Conservation (phyloP, 2,888 invertebrate species). For the Junonia oenone region DNA sequence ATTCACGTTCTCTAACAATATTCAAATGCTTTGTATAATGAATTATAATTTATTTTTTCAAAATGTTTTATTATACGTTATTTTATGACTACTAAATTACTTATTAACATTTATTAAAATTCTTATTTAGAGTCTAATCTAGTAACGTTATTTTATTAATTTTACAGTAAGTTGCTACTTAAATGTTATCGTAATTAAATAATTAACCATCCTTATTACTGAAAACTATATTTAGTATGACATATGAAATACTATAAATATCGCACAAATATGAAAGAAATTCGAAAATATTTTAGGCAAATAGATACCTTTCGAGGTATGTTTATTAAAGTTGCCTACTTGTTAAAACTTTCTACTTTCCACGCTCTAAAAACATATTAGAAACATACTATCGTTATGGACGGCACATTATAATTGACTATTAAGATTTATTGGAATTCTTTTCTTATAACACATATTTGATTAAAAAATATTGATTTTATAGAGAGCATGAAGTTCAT, state of each 20-base stretch:
- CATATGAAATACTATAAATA: not conserved
- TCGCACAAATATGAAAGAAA: not conserved
- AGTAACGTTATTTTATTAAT: not conserved
- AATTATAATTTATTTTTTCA: not conserved
- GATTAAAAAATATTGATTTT: not conserved
- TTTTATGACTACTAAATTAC: not conserved
- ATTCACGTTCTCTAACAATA: conserved; percentile 31
- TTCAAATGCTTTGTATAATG: conserved; percentile 19
- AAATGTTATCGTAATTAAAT: not conserved
- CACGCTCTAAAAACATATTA: conserved; percentile 77
- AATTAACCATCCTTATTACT: not conserved
- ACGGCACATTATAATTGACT: conserved; percentile 54
- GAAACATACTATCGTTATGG: conserved; percentile 67
- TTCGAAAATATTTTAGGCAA: conserved; percentile 36
- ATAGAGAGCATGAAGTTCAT: not conserved
- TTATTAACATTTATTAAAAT: not conserved
- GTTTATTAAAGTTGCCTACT: conserved; percentile 62
- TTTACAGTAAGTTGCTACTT: not conserved
- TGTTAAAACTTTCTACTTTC: conserved; percentile 76
- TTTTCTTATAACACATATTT: conserved; percentile 4
- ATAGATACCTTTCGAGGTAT: conserved; percentile 57
- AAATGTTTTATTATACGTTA: not conserved
- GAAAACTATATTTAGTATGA: not conserved
- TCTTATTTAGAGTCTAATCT: not conserved
- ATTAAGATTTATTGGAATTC: conserved; percentile 39